A percentile compares a stretch with the other conserved stretches of the same genome.
Conservation (phyloP, 2,888 invertebrate species). For the Apotomis betuletana region DNA sequence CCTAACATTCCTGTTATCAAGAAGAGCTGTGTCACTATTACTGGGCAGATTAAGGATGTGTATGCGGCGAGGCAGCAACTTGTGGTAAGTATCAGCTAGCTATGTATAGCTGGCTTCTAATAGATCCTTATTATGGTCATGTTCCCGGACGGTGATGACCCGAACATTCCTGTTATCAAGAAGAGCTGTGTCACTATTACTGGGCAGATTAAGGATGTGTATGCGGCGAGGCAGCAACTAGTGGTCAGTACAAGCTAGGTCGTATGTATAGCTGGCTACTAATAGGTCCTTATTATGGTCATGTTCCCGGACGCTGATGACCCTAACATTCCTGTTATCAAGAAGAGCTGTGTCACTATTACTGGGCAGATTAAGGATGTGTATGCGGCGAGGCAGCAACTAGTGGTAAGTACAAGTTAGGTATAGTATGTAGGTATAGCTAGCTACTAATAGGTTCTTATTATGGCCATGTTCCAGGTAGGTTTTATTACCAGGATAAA, state of each 20-base stretch:
- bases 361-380: conserved; percentile 95
- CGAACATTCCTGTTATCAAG: conserved; percentile 91
- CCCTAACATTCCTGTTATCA: conserved; percentile 91
- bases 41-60: conserved; percentile 94
- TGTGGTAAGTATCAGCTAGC: conserved; percentile 84
- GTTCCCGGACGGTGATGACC: conserved; percentile 94
- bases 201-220: conserved; percentile 94
- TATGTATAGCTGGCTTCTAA: too few relatives aligned
- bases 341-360: conserved; percentile 96
- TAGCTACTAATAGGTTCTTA: too few relatives aligned
- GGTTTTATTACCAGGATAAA: too few relatives aligned
- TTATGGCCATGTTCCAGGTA: conserved; percentile 90
- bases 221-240: conserved; percentile 93
- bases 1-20: conserved; percentile 92
- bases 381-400: conserved; percentile 93
- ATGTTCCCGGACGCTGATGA: conserved; percentile 96
- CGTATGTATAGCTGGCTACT: too few relatives aligned
- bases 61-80: conserved; percentile 95
- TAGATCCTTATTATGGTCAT: conserved; percentile 67
- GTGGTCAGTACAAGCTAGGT: conserved; percentile 85
- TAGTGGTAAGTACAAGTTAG: conserved; percentile 86
- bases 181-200: conserved; percentile 96
- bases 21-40: conserved; percentile 95
- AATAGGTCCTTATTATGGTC: conserved; percentile 1
- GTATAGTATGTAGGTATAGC: too few relatives aligned